Evolutionary conservation across 2,113 vertebrate species (phyloP), one percentile per base, ranked within the genome.

Genomic region (Archilochus colubris): DNA sequence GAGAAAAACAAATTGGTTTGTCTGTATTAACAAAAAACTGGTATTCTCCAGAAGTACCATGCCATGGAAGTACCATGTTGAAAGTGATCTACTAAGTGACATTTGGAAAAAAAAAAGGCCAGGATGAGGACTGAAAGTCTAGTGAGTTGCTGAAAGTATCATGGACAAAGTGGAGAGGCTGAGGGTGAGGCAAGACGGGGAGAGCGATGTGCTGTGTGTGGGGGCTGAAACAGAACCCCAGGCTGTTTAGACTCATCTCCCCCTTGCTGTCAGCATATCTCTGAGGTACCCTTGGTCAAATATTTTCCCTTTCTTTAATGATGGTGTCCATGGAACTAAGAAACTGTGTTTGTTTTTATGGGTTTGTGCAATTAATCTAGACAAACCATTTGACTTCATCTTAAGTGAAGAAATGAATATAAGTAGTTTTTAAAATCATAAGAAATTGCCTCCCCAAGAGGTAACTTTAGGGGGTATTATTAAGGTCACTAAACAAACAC

Each of bases 1-100:
- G 86, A 93, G 82, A 72, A 94, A 89, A 96, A 94, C 74, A 90
- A 89, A 79, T 95, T 95, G 46, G 93, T 94, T 96, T 81, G 79
- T 66, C 73, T 81, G 51, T 80, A 21, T 78, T 86, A 31, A 62
- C 78, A 94, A 82, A 82, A 94, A 79, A 57, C 8, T 40, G 64
- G 6, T 17, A 48, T 22, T 54, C 10, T 66, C 19, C 40, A 63
- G 53, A 76, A 77, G 46, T 69, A 66, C 33, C 22, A 17, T 30
- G 68, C 75, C 54, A 50, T 89, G 18, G 27, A 33, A 33, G 33
- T 33, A 33, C 7, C 33, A 33, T 58, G 28, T 3, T 87, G 38
- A 79, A 91, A 82, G 63, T 54, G 55, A 40, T 36, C 21, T 80
- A 18, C 54, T 63, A 75, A 59, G 23, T 55, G 73, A 54, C 10